These are phyloP conservation scores for Xiphophorus hellerii DNA, from an alignment of 2,113 vertebrate species.

Conservation along the genomic window DNA sequence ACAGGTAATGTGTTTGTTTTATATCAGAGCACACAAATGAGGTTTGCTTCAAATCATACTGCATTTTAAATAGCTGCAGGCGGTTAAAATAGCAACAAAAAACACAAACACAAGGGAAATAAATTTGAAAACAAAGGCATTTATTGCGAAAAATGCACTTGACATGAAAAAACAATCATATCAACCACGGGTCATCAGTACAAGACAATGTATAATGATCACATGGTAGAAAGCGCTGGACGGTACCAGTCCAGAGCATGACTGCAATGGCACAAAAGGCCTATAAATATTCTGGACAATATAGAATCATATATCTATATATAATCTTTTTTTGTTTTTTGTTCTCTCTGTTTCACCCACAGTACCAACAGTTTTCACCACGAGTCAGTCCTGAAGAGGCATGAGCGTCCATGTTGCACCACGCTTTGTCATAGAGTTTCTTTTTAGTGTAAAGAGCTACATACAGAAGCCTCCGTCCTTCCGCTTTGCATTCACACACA, in stretches of 20 bases:
- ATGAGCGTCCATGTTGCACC: conserved; percentile 31
- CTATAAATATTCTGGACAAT: conserved; percentile 85
- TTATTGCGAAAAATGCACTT: conserved; percentile 87
- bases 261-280: conserved; percentile 78
- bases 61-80: not conserved
- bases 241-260: conserved; percentile 69
- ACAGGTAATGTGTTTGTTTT: conserved; percentile 48
- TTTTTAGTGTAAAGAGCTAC: conserved; percentile 70
- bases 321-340: conserved; percentile 56
- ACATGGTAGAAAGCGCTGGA: conserved; percentile 76
- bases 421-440: conserved; percentile 44
- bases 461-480: conserved; percentile 57
- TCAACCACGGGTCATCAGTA: conserved; percentile 83
- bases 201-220: conserved; percentile 84
- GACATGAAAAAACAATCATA: conserved; percentile 82
- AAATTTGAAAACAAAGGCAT: conserved; percentile 82
- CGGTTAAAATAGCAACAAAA: conserved; percentile 8
- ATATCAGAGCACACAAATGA: conserved; percentile 15
- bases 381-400: conserved; percentile 29
- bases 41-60: not conserved
- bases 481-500: conserved; percentile 25
- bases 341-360: conserved; percentile 25
- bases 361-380: conserved; percentile 26
- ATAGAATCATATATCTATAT: conserved; percentile 78
- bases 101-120: conserved; percentile 7